Evolutionary conservation across 2,113 vertebrate species (phyloP).

Genomic region (Connochaetes taurinus): DNA sequence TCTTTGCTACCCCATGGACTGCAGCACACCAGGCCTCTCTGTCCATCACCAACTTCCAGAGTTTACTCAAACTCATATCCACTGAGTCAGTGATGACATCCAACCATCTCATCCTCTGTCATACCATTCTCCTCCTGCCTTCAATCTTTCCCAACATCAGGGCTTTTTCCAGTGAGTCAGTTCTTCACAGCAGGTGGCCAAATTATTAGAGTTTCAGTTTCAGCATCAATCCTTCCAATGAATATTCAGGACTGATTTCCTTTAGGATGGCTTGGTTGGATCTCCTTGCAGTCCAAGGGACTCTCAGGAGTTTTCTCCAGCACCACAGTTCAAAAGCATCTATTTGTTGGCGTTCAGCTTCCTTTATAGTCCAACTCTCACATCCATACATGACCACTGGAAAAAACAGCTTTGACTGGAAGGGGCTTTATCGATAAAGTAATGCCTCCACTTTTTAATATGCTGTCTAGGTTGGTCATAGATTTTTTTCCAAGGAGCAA

Average conservation of each 20-base stretch:
- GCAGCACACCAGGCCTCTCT: no score
- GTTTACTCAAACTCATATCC: no score
- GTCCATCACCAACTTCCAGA: accelerated
- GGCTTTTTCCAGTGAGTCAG: neutral
- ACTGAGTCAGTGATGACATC: no score
- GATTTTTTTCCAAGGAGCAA: neutral
- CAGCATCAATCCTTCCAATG: neutral
- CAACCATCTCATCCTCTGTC: neutral
- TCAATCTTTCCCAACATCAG: neutral
- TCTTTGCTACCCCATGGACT: no score
- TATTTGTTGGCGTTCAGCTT: accelerated
- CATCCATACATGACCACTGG: neutral
- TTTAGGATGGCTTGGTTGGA: neutral
- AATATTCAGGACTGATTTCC: neutral
- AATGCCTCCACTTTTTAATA: neutral
- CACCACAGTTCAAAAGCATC: neutral
- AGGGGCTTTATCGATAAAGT: neutral
- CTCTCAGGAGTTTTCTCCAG: neutral
- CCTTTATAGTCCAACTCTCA: neutral
- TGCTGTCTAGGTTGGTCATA: neutral
- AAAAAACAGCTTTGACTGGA: neutral
- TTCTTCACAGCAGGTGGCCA: neutral
- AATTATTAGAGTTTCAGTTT: neutral
- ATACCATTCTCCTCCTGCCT: neutral
- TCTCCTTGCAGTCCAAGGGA: neutral